These are phyloP conservation scores for Drosophila falleni DNA, from an alignment of 2,888 invertebrate species.

Conservation along the genomic window DNA sequence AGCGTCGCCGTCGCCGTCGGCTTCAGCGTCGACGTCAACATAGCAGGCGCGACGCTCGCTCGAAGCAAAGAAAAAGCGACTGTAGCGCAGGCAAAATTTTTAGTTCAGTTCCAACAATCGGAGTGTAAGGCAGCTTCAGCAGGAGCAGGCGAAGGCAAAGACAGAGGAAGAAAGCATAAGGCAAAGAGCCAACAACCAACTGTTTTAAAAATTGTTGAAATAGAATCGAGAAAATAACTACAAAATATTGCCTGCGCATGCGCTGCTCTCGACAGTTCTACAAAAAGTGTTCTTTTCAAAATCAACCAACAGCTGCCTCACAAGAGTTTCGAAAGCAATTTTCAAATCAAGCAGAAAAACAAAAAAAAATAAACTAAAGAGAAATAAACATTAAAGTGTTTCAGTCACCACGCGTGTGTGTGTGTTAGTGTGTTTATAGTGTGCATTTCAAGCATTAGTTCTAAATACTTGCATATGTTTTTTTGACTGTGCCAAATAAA, in stretches of 20 bases:
- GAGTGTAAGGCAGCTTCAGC: conserved; percentile 65
- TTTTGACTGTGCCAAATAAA: conserved; percentile 37
- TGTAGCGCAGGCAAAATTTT: conserved; percentile 75
- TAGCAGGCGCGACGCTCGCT: conserved; percentile 49
- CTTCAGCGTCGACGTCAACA: conserved; percentile 38
- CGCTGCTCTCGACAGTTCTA: conserved; percentile 50
- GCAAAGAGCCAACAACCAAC: conserved; percentile 55
- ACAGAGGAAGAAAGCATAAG: conserved; percentile 22
- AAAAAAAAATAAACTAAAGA: conserved; percentile 15
- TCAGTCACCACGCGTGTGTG: conserved; percentile 17
- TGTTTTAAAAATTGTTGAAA: conserved; percentile 36
- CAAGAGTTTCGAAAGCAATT: conserved; percentile 32
- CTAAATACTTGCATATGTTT: conserved; percentile 30
- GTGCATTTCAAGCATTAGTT: conserved; percentile 13
- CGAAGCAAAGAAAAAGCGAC: conserved; percentile 82
- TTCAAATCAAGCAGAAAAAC: conserved; percentile 10
- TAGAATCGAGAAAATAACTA: conserved; percentile 29
- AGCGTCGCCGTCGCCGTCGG: conserved; percentile 24
- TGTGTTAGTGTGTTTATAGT: conserved; percentile 7
- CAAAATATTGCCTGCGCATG: conserved; percentile 62
- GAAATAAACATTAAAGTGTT: conserved; percentile 26
- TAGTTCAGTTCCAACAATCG: conserved; percentile 83
- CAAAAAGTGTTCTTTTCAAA: conserved; percentile 44
- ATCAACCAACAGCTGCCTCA: conserved; percentile 66
- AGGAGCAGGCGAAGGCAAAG: conserved; percentile 24